Base-by-base conservation (phyloP, 2,113 vertebrate genomes). In the Cephalophus harveyi region DNA sequence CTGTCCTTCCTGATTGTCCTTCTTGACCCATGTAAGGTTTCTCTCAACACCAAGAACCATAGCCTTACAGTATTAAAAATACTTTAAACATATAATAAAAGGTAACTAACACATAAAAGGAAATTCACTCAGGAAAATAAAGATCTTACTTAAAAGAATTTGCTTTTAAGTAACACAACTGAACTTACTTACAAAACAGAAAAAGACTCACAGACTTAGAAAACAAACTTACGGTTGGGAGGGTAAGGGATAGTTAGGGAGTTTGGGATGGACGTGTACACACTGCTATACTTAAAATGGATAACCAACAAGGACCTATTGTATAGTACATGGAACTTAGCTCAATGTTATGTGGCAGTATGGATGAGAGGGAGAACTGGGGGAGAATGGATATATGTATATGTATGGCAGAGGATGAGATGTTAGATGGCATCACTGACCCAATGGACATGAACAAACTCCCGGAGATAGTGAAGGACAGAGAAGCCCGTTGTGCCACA, bases 21-120 rank as follows among this genome's bases (percentile, higher is more conserved):
- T 89, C 36, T 93, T 89, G 48, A 89, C 43, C 50, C 28, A 81
- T 33, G n/a, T 48, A 36, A 50, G 50, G 67, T 84, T 94, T 97
- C 30, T 87, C 78, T 97, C 83, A 84, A 81, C 52, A 93, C 28
- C 57, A 95, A 95, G 59, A 96, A 95, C 14, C 83, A 89, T 12
- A 89, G 40, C 82, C 91, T 96, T 85, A 91, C 25, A 89, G 25
- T 76, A 93, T 91, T 91, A 78, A 95, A 96, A 97, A 96, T 87
- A 60, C 4, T 28, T 81, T 82, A 91, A 95, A 91, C 60, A 91
- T 43, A 79, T 12, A 89, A 97, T 40, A 93, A 96, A 95, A 92
- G n/a, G n/a, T 67, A 93, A 95, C 19, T 86, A 7, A 15, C 91
- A 93, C 59, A 23, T 30, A 93, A 82, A 94, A 92, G 78, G 7